These are phyloP conservation scores for Echinops telfairi DNA, from an alignment of 2,113 vertebrate genomes.

Conservation along the genomic window DNA sequence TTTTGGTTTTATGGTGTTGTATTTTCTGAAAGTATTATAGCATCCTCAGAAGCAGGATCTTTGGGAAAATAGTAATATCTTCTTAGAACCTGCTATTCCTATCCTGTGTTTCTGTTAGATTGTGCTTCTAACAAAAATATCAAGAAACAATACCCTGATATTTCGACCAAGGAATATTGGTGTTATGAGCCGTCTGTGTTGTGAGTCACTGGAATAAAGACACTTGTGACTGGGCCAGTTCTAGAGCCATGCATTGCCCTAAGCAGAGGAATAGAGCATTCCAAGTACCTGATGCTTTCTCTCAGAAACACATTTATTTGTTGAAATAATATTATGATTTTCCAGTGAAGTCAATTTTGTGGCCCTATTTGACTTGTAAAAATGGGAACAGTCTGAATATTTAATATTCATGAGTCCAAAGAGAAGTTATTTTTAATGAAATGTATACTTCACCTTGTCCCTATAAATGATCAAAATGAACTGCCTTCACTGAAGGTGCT, in stretches of 20 bases:
- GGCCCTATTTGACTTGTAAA: conserved; percentile 34
- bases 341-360: conserved; percentile 33
- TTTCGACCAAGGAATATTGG: not conserved
- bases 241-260: not conserved
- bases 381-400: conserved; percentile 34
- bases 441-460: conserved; percentile 17
- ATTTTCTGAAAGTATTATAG: conserved; percentile 40
- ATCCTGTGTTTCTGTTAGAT: not conserved
- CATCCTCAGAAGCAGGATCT: not conserved
- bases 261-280: not conserved
- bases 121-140: conserved; percentile 7
- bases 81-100: not conserved
- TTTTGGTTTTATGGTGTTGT: not conserved
- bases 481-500: not conserved
- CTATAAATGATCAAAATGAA: conserved; percentile 34
- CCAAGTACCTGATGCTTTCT: not conserved
- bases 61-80: conserved; percentile 21
- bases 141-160: not conserved
- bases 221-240: not conserved
- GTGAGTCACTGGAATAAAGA: not conserved
- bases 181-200: not conserved
- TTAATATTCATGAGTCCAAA: conserved; percentile 46
- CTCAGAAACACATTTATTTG: conserved; percentile 43
- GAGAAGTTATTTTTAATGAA: conserved; percentile 48
- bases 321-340: not conserved